Base-by-base conservation (phyloP, 2,888 invertebrate species). In the Salpingus planirostris region DNA sequence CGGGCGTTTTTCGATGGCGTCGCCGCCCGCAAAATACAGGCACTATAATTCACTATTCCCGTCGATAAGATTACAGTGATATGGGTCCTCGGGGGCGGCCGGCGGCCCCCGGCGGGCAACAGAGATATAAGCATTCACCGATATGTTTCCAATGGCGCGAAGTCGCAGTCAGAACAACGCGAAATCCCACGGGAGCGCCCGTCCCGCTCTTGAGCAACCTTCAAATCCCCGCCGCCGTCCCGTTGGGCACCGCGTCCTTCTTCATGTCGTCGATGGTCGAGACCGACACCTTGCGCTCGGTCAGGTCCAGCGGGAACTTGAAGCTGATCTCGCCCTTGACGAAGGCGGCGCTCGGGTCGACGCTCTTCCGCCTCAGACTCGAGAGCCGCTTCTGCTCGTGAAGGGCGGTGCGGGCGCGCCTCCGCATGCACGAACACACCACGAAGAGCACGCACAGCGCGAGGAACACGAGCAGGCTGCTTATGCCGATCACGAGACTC, bases 401-500 rank as follows among this genome's bases (percentile, higher is more conserved):
- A 18, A 43, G 40, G 24, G 50, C 27, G 59, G 84, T 84, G 26
- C 76, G 74, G 3, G 80, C 78, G 3, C 80, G 76, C 43, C 79
- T 73, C 35, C 77, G 76, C 24, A 79, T 71, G 47, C 80, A 77
- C 49, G 80, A 82, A 48, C 75, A 73, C 29, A 81, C 65, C 2
- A 61, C 65, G 30, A 68, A 65, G 12, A 59, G 55, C 35, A 64
- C 58, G 14, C 68, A 64, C 24, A 71, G 57, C 21, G 71, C 54
- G 11, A 70, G 56, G 33, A 72, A 70, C 1, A 76, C 68, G 21
- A 73, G 45, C 35, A 63, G 54, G 37, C 50, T 49, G 54, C 49
- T 37, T 21, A 52, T 72, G 67, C 60, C 76, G 68, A 54, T 67
- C 67, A 66, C 23, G 56, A 74, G 54, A 62, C 72, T 55, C 13